Percentiles rank a stretch among this genome's conserved stretches.
Conservation (phyloP, 2,888 invertebrate species). For the Bombylius major region DNA sequence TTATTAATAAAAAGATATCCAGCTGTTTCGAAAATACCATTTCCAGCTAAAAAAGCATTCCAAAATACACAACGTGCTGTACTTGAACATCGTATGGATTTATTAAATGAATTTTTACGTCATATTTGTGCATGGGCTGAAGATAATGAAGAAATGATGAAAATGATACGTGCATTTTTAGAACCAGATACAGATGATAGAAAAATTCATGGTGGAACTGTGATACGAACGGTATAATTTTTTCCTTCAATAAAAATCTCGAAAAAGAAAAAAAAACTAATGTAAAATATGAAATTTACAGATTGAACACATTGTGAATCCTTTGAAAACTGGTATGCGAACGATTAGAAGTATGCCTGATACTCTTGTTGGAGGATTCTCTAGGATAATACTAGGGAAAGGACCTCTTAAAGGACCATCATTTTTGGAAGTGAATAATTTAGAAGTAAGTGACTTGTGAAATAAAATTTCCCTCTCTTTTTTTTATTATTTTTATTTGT, state of each 20-base stretch:
- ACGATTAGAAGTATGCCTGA: conserved; percentile 69
- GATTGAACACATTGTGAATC: conserved; percentile 40
- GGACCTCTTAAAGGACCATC: conserved; percentile 30
- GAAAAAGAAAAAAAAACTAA: background rate
- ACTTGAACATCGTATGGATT: conserved; percentile 69
- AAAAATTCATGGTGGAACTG: conserved; percentile 45
- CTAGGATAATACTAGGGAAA: conserved; percentile 46
- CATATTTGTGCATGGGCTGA: conserved; percentile 50
- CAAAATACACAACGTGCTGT: conserved; percentile 80
- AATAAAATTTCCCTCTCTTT: too few relatives aligned
- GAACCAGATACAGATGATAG: conserved; percentile 59
- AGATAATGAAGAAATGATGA: conserved; percentile 41
- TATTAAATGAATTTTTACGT: conserved; percentile 69
- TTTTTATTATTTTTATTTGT: background rate
- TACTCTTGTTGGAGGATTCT: conserved; percentile 48
- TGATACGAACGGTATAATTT: conserved; percentile 43
- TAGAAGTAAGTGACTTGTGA: conserved; percentile 10
- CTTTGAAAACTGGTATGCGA: conserved; percentile 58
- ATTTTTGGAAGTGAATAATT: conserved; percentile 13
- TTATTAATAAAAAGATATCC: conserved; percentile 49
- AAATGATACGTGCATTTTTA: conserved; percentile 46
- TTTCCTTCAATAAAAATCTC: background rate
- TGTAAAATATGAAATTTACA: conserved; percentile 11
- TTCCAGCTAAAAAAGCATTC: conserved; percentile 88
- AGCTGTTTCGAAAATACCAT: conserved; percentile 59